phyloP scores from a whole-genome alignment of 1,140 invertebrate species.

The Drosophila subpulchrella region DNA sequence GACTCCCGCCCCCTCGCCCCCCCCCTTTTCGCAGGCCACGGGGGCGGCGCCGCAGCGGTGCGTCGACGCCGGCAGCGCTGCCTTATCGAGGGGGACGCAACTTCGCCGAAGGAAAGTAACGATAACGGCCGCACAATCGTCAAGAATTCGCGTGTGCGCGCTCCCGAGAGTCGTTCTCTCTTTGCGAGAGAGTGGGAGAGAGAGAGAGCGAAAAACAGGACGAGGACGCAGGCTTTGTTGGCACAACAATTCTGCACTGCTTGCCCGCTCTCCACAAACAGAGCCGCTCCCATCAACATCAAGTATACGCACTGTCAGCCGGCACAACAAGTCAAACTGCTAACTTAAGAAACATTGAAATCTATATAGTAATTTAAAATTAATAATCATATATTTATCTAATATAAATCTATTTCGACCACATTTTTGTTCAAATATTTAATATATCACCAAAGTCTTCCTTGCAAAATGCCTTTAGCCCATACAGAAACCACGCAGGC shows the following conservation, averaged over 20 bases:
- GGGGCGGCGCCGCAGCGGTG: conserved; percentile 41
- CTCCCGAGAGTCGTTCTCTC: background rate
- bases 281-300: conserved; percentile 33
- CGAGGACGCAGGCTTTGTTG: conserved; percentile 19
- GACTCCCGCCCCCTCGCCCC: background rate
- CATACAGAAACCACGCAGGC: background rate
- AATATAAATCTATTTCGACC: background rate
- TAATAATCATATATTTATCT: background rate
- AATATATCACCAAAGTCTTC: background rate
- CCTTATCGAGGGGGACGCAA: conserved; percentile 17
- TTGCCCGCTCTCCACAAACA: conserved; percentile 18
- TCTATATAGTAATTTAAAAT: background rate
- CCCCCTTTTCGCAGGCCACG: background rate
- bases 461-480: background rate
- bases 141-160: conserved; percentile 61
- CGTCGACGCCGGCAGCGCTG: conserved; percentile 30
- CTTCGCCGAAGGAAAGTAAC: conserved; percentile 41
- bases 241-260: conserved; percentile 38
- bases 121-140: background rate
- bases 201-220: background rate
- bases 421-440: background rate
- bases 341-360: background rate
- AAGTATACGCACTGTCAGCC: conserved; percentile 23
- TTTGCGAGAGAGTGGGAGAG: background rate
- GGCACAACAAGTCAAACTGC: background rate